These are phyloP conservation scores for Pachycephala philippinensis DNA, from an alignment of 2,113 vertebrate genomes.

Conservation along the genomic window DNA sequence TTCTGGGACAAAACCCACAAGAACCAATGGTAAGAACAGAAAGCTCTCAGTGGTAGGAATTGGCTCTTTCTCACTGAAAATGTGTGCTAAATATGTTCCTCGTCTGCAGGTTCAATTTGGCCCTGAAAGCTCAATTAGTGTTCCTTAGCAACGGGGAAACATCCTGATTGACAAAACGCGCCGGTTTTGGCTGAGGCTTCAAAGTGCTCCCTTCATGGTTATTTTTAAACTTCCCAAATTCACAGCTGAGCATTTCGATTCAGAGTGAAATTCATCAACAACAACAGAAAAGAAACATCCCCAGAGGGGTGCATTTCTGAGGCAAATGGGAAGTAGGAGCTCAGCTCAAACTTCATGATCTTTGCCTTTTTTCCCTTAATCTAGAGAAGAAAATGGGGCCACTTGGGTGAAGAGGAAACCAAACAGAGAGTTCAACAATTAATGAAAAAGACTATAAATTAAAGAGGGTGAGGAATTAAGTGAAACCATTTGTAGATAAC, in stretches of 20 bases:
- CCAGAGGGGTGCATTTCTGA: background rate
- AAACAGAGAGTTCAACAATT: background rate
- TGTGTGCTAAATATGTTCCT: background rate
- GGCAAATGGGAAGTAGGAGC: background rate
- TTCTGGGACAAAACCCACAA: background rate
- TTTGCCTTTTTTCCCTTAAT: background rate
- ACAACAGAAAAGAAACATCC: background rate
- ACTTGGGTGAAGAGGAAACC: background rate
- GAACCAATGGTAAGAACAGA: background rate
- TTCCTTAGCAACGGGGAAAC: background rate
- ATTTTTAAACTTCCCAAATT: constrained; percentile 33
- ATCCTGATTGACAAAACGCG: background rate
- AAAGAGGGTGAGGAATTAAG: background rate
- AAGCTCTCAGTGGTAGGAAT: background rate
- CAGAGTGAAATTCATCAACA: background rate
- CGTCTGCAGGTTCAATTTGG: constrained; percentile 6
- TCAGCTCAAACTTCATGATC: background rate
- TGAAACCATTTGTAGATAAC: background rate
- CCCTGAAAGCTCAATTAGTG: constrained; percentile 13
- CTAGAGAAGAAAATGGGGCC: background rate
- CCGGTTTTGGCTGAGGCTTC: constrained; percentile 1
- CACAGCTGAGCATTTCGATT: constrained; percentile 9
- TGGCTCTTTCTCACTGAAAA: background rate
- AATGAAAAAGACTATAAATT: background rate
- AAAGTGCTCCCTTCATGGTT: background rate